Conservation (phyloP, 2,797 vertebrate genomes). For the Carapus acus region DNA sequence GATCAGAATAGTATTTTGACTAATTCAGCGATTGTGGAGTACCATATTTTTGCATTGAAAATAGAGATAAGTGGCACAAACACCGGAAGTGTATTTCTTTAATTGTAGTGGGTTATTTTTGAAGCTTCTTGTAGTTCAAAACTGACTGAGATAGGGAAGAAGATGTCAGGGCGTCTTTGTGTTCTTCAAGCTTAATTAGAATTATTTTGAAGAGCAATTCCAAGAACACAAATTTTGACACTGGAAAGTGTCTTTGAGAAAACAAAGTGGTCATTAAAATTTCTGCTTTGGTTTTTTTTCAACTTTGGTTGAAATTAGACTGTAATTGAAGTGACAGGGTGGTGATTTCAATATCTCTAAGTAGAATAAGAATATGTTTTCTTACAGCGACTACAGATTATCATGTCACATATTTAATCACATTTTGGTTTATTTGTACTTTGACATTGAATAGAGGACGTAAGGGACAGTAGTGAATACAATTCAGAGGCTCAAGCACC, state of each 20-base stretch:
- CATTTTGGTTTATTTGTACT: slow-evolving; percentile 2
- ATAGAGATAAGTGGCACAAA: not conserved
- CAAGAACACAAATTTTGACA: slow-evolving; percentile 19
- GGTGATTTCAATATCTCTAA: slow-evolving; percentile 22
- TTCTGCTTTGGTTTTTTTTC: slow-evolving; percentile 21
- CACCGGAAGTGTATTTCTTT: not conserved
- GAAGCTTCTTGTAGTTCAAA: slow-evolving; percentile 14
- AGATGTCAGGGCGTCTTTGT: slow-evolving; percentile 15
- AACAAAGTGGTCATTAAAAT: slow-evolving; percentile 32
- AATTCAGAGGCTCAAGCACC: not conserved
- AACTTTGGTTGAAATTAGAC: slow-evolving; percentile 22
- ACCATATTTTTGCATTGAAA: too few relatives aligned
- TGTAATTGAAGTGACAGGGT: slow-evolving; percentile 19
- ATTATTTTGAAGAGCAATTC: slow-evolving; percentile 25
- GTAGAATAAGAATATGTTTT: slow-evolving; percentile 4
- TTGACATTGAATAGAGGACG: not conserved
- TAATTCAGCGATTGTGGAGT: too few relatives aligned
- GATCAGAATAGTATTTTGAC: too few relatives aligned
- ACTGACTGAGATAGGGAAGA: slow-evolving; percentile 2
- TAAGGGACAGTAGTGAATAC: not conserved
- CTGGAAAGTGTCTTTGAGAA: slow-evolving; percentile 22
- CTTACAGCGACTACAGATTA: slow-evolving; percentile 2
- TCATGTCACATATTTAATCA: not conserved
- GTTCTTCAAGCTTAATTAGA: slow-evolving; percentile 31
- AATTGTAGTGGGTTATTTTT: not conserved